Evolutionary conservation across 2,888 invertebrate species (phyloP).

Genomic region (Apocheima hispidaria): DNA sequence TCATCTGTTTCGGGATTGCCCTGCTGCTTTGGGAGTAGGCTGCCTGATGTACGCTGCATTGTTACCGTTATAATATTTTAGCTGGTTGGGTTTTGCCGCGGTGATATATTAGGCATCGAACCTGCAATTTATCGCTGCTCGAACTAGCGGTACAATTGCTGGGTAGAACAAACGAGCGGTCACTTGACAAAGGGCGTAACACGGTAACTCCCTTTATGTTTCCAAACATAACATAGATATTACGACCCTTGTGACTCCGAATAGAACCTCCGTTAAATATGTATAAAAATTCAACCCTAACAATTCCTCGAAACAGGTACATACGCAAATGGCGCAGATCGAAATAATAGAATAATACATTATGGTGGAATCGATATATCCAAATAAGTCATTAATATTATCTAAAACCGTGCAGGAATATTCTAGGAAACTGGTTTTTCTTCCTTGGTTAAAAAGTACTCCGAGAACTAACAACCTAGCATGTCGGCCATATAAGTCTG

Average conservation of each 20-base stretch:
- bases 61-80: slow-evolving; percentile 53
- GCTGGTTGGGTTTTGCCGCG: slow-evolving; percentile 60
- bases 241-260: slow-evolving; percentile 15
- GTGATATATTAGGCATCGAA: slow-evolving; percentile 65
- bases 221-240: slow-evolving; percentile 17
- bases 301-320: slow-evolving; percentile 22
- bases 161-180: slow-evolving; percentile 67
- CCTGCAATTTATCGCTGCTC: slow-evolving; percentile 67
- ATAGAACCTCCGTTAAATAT: slow-evolving; percentile 32
- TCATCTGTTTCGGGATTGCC: slow-evolving; percentile 49
- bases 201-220: slow-evolving; percentile 32
- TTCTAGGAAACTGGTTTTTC: slow-evolving; percentile 5
- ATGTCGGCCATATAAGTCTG: slow-evolving; percentile 15
- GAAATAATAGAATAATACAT: slow-evolving; percentile 23
- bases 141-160: slow-evolving; percentile 68
- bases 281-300: slow-evolving; percentile 36
- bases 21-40: slow-evolving; percentile 49
- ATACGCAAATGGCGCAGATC: slow-evolving; percentile 28
- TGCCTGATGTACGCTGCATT: slow-evolving; percentile 49
- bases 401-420: neutral
- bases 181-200: slow-evolving; percentile 52
- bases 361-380: slow-evolving; percentile 12
- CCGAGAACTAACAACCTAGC: slow-evolving; percentile 8
- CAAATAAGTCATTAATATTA: slow-evolving; percentile 1
- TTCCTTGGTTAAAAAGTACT: neutral